Evolutionary conservation across 2,888 invertebrate species (phyloP).

Genomic region (Dasypogon diadema): DNA sequence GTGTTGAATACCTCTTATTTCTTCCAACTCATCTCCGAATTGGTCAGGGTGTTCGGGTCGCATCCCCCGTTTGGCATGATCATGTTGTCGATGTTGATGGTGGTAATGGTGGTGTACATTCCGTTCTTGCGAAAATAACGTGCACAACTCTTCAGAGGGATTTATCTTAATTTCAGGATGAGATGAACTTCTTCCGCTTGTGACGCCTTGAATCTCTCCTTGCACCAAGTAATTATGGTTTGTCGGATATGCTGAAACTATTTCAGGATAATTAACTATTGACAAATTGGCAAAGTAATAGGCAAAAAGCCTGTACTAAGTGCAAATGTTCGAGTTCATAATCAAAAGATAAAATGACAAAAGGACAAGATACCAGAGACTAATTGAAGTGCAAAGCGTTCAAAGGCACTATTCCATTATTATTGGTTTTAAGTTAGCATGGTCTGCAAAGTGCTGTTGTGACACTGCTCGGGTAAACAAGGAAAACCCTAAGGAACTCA

Average conservation of each 20-base stretch:
- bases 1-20: background rate
- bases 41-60: background rate
- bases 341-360: too few relatives aligned
- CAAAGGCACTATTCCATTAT: too few relatives aligned
- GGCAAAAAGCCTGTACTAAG: too few relatives aligned
- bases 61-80: background rate
- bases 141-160: constrained; percentile 56
- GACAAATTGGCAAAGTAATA: too few relatives aligned
- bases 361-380: too few relatives aligned
- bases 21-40: too few relatives aligned
- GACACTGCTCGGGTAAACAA: too few relatives aligned
- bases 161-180: constrained; percentile 58
- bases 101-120: constrained; percentile 11
- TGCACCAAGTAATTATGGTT: constrained; percentile 15
- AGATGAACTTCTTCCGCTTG: constrained; percentile 58
- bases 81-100: constrained; percentile 25
- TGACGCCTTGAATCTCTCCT: constrained; percentile 53
- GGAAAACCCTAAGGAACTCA: too few relatives aligned
- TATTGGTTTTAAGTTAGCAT: too few relatives aligned
- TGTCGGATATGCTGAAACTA: constrained; percentile 53
- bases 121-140: background rate
- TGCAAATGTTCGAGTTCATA: too few relatives aligned
- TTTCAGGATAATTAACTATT: background rate
- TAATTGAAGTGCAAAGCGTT: too few relatives aligned
- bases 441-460: too few relatives aligned